Base-by-base conservation (phyloP, 1,140 invertebrate genomes). In the Trichonephila clavipes region DNA sequence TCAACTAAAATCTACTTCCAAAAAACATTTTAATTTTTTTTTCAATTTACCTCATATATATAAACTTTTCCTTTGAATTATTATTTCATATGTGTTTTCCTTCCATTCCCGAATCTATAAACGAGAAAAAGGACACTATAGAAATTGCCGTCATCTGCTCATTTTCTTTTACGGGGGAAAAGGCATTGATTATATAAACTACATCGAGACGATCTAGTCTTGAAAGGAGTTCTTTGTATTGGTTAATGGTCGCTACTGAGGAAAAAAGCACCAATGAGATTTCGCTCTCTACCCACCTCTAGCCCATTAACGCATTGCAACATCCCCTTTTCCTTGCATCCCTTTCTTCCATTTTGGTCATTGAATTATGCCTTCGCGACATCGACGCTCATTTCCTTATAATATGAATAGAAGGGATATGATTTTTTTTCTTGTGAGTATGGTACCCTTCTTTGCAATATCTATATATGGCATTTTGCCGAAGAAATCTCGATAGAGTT, bases 271-370 rank as follows among this genome's bases (percentile, higher is more conserved):
- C 34, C 72, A 77, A 77, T 61, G 58, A 58, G 83, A 85, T 61
- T 85, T 24, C 83, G 12, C n/a, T 59, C 83, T 24, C 83, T 16
- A 28, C 28, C 44, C 40, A 3, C 58, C 83, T n/a, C n/a, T 85
- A 85, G 83, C 83, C 72, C 83, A 85, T 85, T 85, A 85, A 51
- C 51, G 58, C 83, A 61, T 59, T 85, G 51, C 66, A 51, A 12
- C 83, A 85, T 16, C 14, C 28, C 58, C 28, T 34, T 14, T 62
- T 14, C 19, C 66, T 51, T 51, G 72, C 14, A 34, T 21, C 58
- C 72, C 51, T 85, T 85, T 85, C 44, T 85, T 85, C 58, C 58
- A 28, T 85, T 85, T 85, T 85, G 58, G 83, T 85, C 83, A 85
- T 85, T 85, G 83, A 85, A 85, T 85, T 85, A 85, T 58, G 58